Evolutionary conservation across 2,113 vertebrate species (phyloP).

Genomic region (Centropus unirufus): DNA sequence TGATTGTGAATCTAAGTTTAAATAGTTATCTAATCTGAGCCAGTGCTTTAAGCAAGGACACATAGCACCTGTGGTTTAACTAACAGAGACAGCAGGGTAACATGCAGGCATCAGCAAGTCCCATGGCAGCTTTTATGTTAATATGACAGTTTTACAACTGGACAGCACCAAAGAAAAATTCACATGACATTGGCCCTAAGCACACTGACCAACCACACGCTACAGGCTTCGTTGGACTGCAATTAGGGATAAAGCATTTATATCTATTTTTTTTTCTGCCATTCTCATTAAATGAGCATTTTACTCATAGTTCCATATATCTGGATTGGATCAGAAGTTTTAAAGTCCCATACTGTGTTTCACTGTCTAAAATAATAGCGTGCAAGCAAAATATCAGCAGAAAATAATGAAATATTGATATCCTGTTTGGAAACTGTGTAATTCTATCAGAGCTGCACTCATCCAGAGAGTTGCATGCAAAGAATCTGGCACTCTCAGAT

Average conservation of each 20-base stretch:
- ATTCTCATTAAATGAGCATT: not conserved
- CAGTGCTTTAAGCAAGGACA: not conserved
- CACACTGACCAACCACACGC: not conserved
- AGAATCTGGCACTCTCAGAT: not conserved
- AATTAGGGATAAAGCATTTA: not conserved
- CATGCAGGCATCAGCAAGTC: not conserved
- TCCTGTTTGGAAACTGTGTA: not conserved
- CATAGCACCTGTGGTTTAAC: not conserved
- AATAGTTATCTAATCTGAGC: not conserved
- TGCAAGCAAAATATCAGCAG: not conserved
- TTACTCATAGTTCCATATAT: not conserved
- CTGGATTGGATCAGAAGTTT: not conserved
- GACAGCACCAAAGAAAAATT: not conserved
- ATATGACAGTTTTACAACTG: not conserved
- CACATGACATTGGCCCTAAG: not conserved
- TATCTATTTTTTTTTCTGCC: not conserved
- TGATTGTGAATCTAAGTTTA: not conserved
- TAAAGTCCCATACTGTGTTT: not conserved
- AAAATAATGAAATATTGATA: constrained; percentile 58
- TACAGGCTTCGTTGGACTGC: not conserved
- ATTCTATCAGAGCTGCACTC: not conserved
- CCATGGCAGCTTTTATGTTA: not conserved
- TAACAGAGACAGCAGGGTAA: not conserved
- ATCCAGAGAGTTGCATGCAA: not conserved
- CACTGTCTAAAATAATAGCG: constrained; percentile 6